These are phyloP conservation scores for Lysandra coridon DNA, from an alignment of 2,888 invertebrate genomes.

Conservation along the genomic window DNA sequence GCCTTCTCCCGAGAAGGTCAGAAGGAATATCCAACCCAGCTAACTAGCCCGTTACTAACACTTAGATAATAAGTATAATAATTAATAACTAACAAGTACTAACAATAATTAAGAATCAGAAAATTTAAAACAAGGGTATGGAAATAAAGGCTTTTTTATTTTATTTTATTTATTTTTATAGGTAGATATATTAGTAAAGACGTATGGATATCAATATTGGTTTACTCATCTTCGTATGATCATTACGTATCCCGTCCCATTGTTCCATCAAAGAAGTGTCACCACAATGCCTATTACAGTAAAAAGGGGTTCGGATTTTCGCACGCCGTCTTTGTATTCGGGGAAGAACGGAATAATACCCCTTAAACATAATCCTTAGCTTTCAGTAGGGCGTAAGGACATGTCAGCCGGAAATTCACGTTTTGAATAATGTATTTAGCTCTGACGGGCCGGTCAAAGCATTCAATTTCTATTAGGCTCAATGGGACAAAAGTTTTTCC, in stretches of 20 bases:
- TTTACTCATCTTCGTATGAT: not conserved
- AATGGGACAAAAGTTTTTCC: not conserved
- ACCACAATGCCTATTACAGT: not conserved
- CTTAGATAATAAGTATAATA: too few species aligned
- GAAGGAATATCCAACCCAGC: too few species aligned
- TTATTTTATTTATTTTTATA: too few species aligned
- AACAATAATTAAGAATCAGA: too few species aligned
- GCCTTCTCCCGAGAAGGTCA: too few species aligned
- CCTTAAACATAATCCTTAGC: slow-evolving; percentile 4
- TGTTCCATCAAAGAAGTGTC: not conserved
- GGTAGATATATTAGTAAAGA: too few species aligned
- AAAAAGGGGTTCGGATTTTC: not conserved
- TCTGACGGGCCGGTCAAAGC: not conserved
- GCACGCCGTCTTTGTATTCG: not conserved
- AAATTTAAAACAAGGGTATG: too few species aligned
- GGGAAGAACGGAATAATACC: slow-evolving; percentile 3
- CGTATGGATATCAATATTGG: too few species aligned
- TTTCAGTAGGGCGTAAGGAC: not conserved
- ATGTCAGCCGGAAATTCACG: slow-evolving; percentile 1
- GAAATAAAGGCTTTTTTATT: too few species aligned
- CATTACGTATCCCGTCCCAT: not conserved
- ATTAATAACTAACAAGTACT: too few species aligned
- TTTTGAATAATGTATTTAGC: slow-evolving; percentile 9
- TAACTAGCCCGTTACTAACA: too few species aligned
- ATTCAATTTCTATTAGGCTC: not conserved